Conservation (phyloP, 2,797 vertebrate species). For the Corythornis leucogaster region DNA sequence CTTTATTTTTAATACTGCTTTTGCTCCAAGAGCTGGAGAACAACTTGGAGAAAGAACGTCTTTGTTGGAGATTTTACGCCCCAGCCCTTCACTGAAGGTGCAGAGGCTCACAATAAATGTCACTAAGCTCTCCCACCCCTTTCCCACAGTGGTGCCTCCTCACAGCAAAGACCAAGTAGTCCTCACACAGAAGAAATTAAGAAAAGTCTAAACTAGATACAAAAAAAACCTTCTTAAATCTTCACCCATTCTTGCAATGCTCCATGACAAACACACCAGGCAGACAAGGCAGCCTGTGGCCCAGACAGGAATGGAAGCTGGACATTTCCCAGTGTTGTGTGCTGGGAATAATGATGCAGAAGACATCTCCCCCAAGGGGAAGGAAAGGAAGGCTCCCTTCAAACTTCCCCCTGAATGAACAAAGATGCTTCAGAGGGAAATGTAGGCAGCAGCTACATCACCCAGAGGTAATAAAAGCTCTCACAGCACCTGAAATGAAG, state of each 20-base stretch:
- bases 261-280: neutral
- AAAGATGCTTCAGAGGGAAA: neutral
- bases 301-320: accelerated
- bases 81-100: slow-evolving; percentile 37
- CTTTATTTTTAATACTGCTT: slow-evolving; percentile 46
- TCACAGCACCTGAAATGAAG: neutral
- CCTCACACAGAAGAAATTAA: neutral
- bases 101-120: slow-evolving; percentile 19
- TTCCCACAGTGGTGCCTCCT: slow-evolving; percentile 24
- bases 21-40: neutral
- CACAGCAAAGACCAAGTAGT: neutral
- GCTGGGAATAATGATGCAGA: neutral
- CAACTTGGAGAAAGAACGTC: slow-evolving; percentile 20
- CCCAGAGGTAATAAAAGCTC: neutral
- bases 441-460: neutral
- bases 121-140: slow-evolving; percentile 6
- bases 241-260: neutral
- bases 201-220: accelerated
- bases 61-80: slow-evolving; percentile 47
- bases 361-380: neutral
- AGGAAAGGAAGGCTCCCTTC: neutral
- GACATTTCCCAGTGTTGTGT: neutral
- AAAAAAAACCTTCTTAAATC: neutral
- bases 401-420: neutral
- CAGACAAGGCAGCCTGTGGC: neutral